Conservation (phyloP, 2,113 vertebrate species). For the Setophaga coronata region DNA sequence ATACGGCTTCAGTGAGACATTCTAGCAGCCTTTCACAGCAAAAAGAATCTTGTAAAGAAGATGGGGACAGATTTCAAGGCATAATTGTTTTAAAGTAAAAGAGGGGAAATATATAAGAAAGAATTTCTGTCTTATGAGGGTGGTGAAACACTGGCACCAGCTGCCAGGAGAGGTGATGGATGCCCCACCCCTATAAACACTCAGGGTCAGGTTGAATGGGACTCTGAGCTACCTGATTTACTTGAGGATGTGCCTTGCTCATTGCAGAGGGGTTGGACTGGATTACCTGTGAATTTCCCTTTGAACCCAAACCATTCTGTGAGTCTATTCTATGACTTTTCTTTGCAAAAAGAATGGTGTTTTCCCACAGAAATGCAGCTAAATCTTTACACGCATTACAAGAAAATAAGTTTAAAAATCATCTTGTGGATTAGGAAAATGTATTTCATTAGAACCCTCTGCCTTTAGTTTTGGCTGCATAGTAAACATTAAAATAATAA, state of each 20-base stretch:
- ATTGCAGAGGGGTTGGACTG: background rate
- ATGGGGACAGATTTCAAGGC: background rate
- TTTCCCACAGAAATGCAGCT: background rate
- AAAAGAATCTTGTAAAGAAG: background rate
- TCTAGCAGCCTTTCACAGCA: background rate
- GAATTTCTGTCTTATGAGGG: background rate
- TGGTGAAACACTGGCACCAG: background rate
- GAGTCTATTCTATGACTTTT: background rate
- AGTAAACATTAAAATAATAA: background rate
- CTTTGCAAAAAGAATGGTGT: background rate
- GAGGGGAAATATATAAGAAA: background rate
- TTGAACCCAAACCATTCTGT: background rate
- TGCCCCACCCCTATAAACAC: background rate
- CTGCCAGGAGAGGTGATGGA: background rate
- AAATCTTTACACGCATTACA: background rate
- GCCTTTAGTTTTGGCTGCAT: background rate
- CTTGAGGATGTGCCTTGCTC: background rate
- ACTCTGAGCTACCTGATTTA: background rate
- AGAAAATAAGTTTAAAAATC: background rate
- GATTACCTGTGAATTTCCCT: background rate
- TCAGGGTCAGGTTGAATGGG: background rate
- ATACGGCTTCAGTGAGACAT: background rate
- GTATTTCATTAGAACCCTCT: background rate
- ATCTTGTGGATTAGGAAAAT: background rate
- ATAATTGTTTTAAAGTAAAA: background rate